Conservation (phyloP, 1,140 invertebrate genomes). For the Philopotamus ludificatus region DNA sequence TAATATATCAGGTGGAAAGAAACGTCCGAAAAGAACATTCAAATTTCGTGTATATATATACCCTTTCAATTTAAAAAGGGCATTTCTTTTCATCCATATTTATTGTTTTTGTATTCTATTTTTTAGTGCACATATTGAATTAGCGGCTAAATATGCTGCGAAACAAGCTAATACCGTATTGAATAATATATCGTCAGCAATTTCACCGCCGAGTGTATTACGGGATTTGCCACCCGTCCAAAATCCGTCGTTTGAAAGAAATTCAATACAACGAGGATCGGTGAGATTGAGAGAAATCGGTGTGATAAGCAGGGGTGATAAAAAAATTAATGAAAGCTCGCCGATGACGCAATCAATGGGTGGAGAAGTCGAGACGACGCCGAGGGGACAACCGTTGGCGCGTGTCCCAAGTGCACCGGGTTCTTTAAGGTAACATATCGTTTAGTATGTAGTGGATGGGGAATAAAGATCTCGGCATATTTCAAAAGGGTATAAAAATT, state of each 20-base stretch:
- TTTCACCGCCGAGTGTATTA: not conserved
- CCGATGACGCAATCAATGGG: conserved; percentile 53
- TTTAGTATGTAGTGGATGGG: no score
- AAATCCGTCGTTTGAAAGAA: conserved; percentile 32
- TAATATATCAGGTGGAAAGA: no score
- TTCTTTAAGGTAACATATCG: conserved; percentile 48
- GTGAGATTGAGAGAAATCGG: conserved; percentile 53
- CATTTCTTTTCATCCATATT: no score
- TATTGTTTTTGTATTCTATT: no score
- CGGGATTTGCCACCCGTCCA: conserved; percentile 18
- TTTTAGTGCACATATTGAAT: conserved; percentile 35
- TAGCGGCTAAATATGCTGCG: conserved; percentile 33
- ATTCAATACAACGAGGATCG: conserved; percentile 48
- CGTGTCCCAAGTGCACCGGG: conserved; percentile 71
- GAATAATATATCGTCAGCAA: conserved; percentile 2
- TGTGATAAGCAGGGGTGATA: conserved; percentile 47
- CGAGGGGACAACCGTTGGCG: conserved; percentile 56
- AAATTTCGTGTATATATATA: no score
- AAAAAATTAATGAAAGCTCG: conserved; percentile 37
- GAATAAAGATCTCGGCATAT: no score
- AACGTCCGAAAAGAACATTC: no score
- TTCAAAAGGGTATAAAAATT: no score
- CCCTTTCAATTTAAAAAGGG: no score
- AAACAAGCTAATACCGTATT: conserved; percentile 26
- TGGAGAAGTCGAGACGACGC: conserved; percentile 45